phyloP scores from a whole-genome alignment of 2,888 invertebrate species.

The Drosophila engyochracea region DNA sequence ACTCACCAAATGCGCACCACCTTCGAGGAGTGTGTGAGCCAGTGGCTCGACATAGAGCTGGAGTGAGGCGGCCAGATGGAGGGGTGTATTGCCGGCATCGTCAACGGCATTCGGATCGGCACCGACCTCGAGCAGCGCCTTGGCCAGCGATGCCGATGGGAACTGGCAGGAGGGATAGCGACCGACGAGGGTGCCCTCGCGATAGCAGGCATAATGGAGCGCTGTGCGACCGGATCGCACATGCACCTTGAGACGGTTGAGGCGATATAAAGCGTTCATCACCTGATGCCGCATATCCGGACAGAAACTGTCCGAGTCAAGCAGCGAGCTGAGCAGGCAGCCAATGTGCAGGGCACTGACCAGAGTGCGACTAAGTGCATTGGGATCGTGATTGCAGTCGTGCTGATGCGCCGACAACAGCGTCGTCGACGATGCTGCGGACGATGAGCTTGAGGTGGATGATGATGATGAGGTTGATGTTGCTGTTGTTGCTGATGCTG shows the following conservation, averaged over 20 bases:
- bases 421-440: slow-evolving; percentile 57
- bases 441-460: slow-evolving; percentile 27
- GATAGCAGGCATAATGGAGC: slow-evolving; percentile 93
- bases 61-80: slow-evolving; percentile 93
- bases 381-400: slow-evolving; percentile 89
- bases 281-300: slow-evolving; percentile 87
- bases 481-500: slow-evolving; percentile 10
- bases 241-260: slow-evolving; percentile 90
- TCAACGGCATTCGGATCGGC: slow-evolving; percentile 93
- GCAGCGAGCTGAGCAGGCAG: slow-evolving; percentile 90
- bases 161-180: slow-evolving; percentile 90
- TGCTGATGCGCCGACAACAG: slow-evolving; percentile 80
- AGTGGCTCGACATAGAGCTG: slow-evolving; percentile 90
- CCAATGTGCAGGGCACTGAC: slow-evolving; percentile 94
- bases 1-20: slow-evolving; percentile 89
- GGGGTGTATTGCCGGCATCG: slow-evolving; percentile 93
- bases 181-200: slow-evolving; percentile 90
- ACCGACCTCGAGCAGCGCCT: slow-evolving; percentile 92
- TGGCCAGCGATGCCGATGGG: slow-evolving; percentile 89
- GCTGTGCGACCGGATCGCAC: slow-evolving; percentile 89
- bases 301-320: slow-evolving; percentile 87
- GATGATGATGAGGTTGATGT: slow-evolving; percentile 31
- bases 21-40: slow-evolving; percentile 90
- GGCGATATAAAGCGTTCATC: slow-evolving; percentile 90
- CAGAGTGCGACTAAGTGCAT: slow-evolving; percentile 92